These are phyloP conservation scores for Scaptomyza graminum DNA, from an alignment of 1,140 invertebrate genomes.

Conservation along the genomic window DNA sequence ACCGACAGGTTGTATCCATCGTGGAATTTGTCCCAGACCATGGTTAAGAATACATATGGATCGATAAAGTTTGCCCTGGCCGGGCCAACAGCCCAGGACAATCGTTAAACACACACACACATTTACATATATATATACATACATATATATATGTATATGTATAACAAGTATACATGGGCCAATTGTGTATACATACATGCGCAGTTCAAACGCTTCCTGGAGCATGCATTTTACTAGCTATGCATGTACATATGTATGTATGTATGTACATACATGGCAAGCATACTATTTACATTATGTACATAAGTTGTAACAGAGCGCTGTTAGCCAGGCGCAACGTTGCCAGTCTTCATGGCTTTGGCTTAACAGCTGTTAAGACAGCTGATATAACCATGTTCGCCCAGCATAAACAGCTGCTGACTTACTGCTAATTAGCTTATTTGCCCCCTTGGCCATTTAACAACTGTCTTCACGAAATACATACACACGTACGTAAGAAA, in stretches of 20 bases:
- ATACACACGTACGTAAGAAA: background rate
- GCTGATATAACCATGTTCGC: conserved; percentile 33
- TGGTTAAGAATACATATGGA: conserved; percentile 49
- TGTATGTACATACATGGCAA: conserved; percentile 5
- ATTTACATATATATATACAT: background rate
- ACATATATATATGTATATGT: conserved; percentile 2
- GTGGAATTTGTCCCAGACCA: conserved; percentile 79
- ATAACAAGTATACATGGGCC: background rate
- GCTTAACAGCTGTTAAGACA: conserved; percentile 62
- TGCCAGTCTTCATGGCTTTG: conserved; percentile 36
- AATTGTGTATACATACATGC: conserved; percentile 33
- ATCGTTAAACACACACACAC: conserved; percentile 44
- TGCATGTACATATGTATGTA: background rate
- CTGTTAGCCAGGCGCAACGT: conserved; percentile 11
- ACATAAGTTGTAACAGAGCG: conserved; percentile 7
- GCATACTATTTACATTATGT: conserved; percentile 23
- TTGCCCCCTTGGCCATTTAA: background rate
- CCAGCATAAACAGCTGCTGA: conserved; percentile 31
- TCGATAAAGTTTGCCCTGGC: conserved; percentile 36
- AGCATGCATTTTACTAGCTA: conserved; percentile 11
- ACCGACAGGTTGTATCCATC: conserved; percentile 55
- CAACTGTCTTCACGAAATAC: conserved; percentile 7
- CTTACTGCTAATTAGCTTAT: conserved; percentile 19
- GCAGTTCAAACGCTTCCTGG: conserved; percentile 45
- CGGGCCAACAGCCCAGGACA: conserved; percentile 60